phyloP scores from a whole-genome alignment of 2,113 vertebrate genomes.

The Hystrix cristata region DNA sequence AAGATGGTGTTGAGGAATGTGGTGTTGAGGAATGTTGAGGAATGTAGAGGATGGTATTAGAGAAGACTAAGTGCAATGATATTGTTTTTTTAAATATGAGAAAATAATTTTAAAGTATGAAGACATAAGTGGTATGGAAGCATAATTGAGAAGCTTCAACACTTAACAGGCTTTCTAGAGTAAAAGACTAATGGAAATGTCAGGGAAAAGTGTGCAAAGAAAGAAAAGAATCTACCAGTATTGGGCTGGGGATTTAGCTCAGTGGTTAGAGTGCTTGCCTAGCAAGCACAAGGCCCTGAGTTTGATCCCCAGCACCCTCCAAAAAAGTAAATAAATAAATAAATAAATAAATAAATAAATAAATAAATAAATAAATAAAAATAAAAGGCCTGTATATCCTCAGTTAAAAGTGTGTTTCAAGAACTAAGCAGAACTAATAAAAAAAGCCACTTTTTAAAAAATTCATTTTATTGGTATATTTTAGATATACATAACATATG shows the following conservation, averaged over 20 bases:
- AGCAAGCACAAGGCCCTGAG: no score
- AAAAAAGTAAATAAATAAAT: no score
- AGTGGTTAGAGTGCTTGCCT: no score
- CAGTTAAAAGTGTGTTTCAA: neutral
- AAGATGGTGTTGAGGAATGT: neutral
- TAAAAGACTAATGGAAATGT: neutral
- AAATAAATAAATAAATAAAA: neutral
- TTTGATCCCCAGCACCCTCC: no score
- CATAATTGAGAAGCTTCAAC: neutral
- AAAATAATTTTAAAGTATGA: neutral
- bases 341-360: no score
- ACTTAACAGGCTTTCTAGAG: neutral
- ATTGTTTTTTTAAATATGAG: neutral
- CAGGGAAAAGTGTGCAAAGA: neutral
- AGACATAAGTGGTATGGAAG: neutral
- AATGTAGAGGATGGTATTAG: no score
- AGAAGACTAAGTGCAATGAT: neutral
- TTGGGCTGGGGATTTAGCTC: neutral
- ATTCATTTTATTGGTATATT: no score
- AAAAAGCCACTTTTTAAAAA: neutral
- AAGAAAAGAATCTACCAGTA: neutral
- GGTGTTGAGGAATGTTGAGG: neutral
- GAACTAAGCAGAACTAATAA: constrained; percentile 4
- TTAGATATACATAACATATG: no score
- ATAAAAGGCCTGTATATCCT: neutral